A percentile compares a stretch with the other conserved stretches of the same genome.
Evolutionary conservation across 2,113 vertebrate genomes (phyloP).

Genomic region (Dendropsophus ebraccatus): DNA sequence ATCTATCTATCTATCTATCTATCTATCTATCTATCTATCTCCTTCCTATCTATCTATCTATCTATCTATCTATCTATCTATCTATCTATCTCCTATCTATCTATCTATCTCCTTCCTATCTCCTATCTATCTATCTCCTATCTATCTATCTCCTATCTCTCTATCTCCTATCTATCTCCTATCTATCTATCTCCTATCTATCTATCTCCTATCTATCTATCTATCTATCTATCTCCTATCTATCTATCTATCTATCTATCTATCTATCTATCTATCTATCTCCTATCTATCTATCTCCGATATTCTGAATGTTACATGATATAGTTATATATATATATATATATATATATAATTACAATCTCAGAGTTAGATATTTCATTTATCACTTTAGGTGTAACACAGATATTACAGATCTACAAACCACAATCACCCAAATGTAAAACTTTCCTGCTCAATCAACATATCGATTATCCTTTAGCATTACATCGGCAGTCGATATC

Average conservation of each 20-base stretch:
- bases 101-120: background rate
- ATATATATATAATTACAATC: no score
- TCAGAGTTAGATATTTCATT: no score
- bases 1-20: background rate
- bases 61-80: no score
- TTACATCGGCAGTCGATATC: background rate
- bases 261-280: no score
- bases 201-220: background rate
- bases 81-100: background rate
- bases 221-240: background rate
- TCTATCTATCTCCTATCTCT: no score
- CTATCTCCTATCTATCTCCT: no score
- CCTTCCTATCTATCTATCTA: background rate
- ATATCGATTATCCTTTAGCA: background rate
- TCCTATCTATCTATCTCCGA: no score
- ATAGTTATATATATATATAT: no score
- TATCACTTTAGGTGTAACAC: background rate
- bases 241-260: background rate
- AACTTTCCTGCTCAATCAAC: background rate
- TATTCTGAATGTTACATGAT: no score
- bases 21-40: background rate
- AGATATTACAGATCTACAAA: background rate
- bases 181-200: no score
- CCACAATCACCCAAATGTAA: background rate
- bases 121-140: no score